These are phyloP conservation scores for Baryphthengus martii DNA, from an alignment of 2,113 vertebrate genomes.

Conservation along the genomic window DNA sequence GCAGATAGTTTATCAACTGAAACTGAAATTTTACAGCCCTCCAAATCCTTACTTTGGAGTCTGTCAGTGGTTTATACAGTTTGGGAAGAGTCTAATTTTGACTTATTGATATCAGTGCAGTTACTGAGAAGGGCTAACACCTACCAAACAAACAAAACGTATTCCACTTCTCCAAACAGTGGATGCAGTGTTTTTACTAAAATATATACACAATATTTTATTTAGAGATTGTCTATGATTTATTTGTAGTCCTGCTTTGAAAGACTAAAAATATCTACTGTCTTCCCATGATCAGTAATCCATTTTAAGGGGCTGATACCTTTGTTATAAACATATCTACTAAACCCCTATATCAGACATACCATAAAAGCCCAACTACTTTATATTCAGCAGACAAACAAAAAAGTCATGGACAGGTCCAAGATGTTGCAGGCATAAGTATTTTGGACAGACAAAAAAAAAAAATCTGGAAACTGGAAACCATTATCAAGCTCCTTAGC, in stretches of 20 bases:
- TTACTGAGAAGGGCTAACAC: neutral
- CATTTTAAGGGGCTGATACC: neutral
- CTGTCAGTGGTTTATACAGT: neutral
- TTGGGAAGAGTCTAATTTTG: neutral
- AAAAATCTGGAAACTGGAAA: neutral
- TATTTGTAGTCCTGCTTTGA: neutral
- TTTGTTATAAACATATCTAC: neutral
- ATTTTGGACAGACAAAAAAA: neutral
- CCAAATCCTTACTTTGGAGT: neutral
- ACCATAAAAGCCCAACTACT: neutral
- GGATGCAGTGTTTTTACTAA: too few species aligned
- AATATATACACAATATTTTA: too few species aligned
- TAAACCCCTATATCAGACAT: neutral
- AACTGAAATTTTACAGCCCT: neutral
- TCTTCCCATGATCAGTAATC: neutral
- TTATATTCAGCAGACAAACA: neutral
- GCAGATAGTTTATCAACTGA: neutral
- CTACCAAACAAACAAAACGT: neutral
- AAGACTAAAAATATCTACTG: conserved; percentile 14
- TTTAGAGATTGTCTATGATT: too few species aligned
- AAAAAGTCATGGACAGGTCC: neutral
- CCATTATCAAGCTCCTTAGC: neutral
- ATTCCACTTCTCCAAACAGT: neutral
- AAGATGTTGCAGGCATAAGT: neutral
- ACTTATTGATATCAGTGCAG: neutral